Conservation (phyloP, 2,888 invertebrate species). For the Nowickia ferox region DNA sequence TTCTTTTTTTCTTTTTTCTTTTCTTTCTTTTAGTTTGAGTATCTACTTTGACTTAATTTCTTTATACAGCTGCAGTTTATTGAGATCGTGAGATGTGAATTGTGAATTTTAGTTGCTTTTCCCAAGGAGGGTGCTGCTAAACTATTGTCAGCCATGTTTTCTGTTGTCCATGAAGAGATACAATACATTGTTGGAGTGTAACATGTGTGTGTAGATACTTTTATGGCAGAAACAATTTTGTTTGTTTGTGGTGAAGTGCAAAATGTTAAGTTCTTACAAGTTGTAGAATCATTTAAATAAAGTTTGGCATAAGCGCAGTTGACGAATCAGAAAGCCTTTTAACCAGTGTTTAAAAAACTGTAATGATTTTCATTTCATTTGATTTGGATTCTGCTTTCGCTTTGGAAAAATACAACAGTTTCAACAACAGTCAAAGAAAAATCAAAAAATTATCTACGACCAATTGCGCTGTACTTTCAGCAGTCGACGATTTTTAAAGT, state of each 20-base stretch:
- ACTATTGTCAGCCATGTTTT: constrained; percentile 65
- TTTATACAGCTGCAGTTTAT: constrained; percentile 59
- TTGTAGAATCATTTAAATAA: constrained; percentile 29
- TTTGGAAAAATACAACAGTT: too few relatives aligned
- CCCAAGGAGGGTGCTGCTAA: constrained; percentile 57
- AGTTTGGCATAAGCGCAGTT: background rate
- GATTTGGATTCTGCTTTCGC: too few relatives aligned
- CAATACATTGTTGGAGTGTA: constrained; percentile 44
- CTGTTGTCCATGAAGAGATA: background rate
- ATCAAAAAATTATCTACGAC: too few relatives aligned
- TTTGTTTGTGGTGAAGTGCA: constrained; percentile 43
- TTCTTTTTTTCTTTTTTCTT: background rate
- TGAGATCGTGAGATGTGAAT: constrained; percentile 49
- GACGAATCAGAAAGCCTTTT: too few relatives aligned
- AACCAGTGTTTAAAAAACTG: too few relatives aligned
- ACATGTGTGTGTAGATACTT: constrained; percentile 18
- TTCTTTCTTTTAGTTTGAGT: background rate
- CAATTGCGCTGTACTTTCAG: too few relatives aligned
- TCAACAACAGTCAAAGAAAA: too few relatives aligned
- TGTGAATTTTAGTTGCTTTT: constrained; percentile 14
- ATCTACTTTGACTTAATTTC: constrained; percentile 4
- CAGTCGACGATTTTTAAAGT: too few relatives aligned
- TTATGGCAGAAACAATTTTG: constrained; percentile 14
- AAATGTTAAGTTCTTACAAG: constrained; percentile 60
- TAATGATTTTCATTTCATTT: too few relatives aligned